Base-by-base conservation (phyloP, 2,888 invertebrate species). In the Caenorhabditis sp. region DNA sequence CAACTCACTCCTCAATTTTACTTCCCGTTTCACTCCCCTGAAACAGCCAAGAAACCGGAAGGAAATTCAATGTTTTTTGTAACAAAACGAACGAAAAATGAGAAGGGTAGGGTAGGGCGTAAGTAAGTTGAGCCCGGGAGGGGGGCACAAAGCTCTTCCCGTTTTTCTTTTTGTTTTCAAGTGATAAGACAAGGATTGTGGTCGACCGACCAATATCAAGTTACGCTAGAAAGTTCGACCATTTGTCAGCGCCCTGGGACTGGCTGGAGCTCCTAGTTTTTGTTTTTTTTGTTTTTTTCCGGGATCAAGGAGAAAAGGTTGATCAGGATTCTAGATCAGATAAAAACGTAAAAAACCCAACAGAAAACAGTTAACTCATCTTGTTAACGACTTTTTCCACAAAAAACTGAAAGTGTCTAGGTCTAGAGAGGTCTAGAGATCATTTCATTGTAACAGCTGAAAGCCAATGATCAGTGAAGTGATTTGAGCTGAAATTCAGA, bases 121-220 rank as follows among this genome's bases (percentile, higher is more conserved):
- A 13, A 51, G 47, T n/a, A 61, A 28, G 15, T 20, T 28, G 47
- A 64, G 50, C 60, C 50, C 3, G 4, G 20, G 18, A 50, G 40
- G n/a, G n/a, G n/a, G n/a, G n/a, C n/a, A n/a, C 40, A 13, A 8
- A 24, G 20, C 50, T 50, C 50, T 50, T 18, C 18, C n/a, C 18
- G n/a, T 50, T 40, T 18, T 24, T 24, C 24, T 24, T 32, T 64
- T 62, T 74, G 74, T 74, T 74, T 67, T 74, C 65, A 60, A 74
- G 74, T 74, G 74, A 74, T 74, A 74, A 58, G 58, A 65, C 64
- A 74, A 26, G 58, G 56, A 64, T 74, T 74, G 74, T 74, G 74
- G 65, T 65, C 56, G 72, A 50, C 58, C 18, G 37, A 50, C 58
- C 18, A 26, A 51, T 65, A 74, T 74, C 55, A 24, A 74, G 65